phyloP scores from a whole-genome alignment of 2,113 vertebrate species.

The Carassius carassius region DNA sequence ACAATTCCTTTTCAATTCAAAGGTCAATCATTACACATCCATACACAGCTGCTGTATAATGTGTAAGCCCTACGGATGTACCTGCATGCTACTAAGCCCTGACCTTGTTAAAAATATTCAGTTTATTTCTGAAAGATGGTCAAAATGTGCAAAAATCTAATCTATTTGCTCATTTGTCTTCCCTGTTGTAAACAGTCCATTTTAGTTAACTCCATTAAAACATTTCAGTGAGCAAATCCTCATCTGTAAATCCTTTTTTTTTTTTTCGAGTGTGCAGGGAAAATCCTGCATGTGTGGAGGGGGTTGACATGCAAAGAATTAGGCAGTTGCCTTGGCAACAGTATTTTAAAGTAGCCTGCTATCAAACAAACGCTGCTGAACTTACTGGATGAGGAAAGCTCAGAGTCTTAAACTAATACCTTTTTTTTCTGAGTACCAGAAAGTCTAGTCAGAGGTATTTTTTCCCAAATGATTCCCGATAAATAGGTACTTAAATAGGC shows the following conservation, averaged over 20 bases:
- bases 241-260: constrained; percentile 69
- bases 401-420: constrained; percentile 1
- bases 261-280: constrained; percentile 35
- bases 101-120: constrained; percentile 2
- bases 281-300: constrained; percentile 44
- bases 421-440: background rate
- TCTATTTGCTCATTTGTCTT: constrained; percentile 58
- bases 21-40: constrained; percentile 32
- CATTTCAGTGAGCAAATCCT: constrained; percentile 66
- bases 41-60: background rate
- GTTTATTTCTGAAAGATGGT: background rate
- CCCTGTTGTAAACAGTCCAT: constrained; percentile 46
- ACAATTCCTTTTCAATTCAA: background rate
- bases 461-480: background rate
- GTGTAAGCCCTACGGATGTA: background rate
- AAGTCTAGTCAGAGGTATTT: background rate
- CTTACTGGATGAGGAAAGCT: constrained; percentile 53
- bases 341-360: constrained; percentile 64
- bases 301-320: constrained; percentile 60
- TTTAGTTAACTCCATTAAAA: constrained; percentile 67
- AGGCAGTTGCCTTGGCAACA: constrained; percentile 75
- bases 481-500: background rate
- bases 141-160: constrained; percentile 44
- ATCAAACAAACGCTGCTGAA: constrained; percentile 46
- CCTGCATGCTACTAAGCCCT: background rate